Conservation (phyloP, 2,113 vertebrate species). For the Onychostoma macrolepis region DNA sequence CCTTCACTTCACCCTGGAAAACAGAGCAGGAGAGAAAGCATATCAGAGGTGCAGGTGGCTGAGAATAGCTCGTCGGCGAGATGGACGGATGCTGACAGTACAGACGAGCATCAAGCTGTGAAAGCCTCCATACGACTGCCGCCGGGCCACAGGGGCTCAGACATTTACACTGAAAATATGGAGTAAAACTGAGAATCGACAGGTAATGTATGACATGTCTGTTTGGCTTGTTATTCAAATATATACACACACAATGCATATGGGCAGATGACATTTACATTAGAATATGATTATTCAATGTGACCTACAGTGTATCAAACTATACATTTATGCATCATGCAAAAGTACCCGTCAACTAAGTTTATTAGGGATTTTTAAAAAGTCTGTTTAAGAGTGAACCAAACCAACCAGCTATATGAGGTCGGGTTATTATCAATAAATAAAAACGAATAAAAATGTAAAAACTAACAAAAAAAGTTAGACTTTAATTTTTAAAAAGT, state of each 20-base stretch:
- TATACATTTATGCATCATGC: too few species aligned
- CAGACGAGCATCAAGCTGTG: not conserved
- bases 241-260: not conserved
- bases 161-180: not conserved
- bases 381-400: not conserved
- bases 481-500: too few species aligned
- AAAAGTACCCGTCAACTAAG: not conserved
- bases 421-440: not conserved
- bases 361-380: not conserved
- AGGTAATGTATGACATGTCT: not conserved
- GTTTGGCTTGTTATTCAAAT: not conserved
- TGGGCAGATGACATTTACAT: too few species aligned
- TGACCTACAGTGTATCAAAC: too few species aligned
- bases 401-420: too few species aligned
- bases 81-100: slow-evolving; percentile 32
- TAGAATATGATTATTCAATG: too few species aligned
- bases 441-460: not conserved
- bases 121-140: not conserved
- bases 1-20: slow-evolving; percentile 78
- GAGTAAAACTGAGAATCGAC: not conserved
- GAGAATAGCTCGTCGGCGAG: slow-evolving; percentile 45
- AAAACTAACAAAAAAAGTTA: too few species aligned
- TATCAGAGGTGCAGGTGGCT: slow-evolving; percentile 38
- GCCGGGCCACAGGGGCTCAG: not conserved
- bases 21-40: slow-evolving; percentile 10